phyloP scores from a whole-genome alignment of 2,113 vertebrate species.

The Colossoma macropomum region DNA sequence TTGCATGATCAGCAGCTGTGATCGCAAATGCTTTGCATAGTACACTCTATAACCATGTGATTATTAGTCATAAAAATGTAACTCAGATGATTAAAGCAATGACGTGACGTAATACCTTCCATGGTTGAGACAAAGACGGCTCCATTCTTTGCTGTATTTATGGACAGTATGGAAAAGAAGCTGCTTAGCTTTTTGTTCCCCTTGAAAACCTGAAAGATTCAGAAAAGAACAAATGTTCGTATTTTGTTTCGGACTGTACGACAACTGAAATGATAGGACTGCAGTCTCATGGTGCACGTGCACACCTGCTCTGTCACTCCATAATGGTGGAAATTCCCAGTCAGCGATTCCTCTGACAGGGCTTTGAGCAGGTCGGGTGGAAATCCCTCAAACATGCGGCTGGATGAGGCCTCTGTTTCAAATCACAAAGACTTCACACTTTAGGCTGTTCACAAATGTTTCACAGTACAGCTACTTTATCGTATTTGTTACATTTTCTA shows the following conservation, averaged over 20 bases:
- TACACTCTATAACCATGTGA: background rate
- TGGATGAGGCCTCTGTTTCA: constrained; percentile 55
- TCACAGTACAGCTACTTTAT: no score
- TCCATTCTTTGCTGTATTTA: constrained; percentile 73
- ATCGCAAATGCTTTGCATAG: no score
- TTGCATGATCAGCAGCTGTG: background rate
- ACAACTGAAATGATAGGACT: background rate
- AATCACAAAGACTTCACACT: background rate
- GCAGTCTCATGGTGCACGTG: background rate
- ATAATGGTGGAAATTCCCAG: constrained; percentile 81
- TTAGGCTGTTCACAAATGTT: background rate
- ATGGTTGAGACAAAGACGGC: constrained; percentile 79
- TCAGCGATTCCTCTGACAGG: constrained; percentile 74
- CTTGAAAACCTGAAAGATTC: constrained; percentile 66
- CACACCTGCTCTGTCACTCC: constrained; percentile 73
- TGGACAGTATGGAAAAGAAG: constrained; percentile 80
- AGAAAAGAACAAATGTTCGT: background rate
- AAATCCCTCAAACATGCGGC: constrained; percentile 75
- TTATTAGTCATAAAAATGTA: background rate
- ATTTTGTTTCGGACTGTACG: no score
- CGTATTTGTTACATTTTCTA: no score
- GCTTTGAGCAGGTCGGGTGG: constrained; percentile 68
- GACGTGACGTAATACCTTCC: constrained; percentile 70
- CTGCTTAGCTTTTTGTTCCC: constrained; percentile 67
- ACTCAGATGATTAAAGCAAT: background rate